phyloP scores from a whole-genome alignment of 2,888 invertebrate genomes.

The Macropis europaea region DNA sequence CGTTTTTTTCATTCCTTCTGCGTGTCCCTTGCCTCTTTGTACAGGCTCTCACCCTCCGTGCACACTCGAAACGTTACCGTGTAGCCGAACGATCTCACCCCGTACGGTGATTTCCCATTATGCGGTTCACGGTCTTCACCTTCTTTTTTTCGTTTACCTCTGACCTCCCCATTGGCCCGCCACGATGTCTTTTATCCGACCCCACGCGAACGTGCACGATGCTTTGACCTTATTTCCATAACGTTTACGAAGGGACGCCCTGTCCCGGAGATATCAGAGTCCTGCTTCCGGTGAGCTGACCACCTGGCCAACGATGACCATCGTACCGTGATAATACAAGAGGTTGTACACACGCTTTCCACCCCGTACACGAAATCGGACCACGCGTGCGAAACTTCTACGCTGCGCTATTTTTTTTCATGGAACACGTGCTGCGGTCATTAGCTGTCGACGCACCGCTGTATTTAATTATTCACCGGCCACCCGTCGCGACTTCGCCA shows the following conservation, averaged over 20 bases:
- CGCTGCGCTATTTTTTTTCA: conserved; percentile 17
- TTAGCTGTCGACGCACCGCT: conserved; percentile 41
- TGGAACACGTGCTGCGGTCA: conserved; percentile 64
- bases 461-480: conserved; percentile 57
- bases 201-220: conserved; percentile 54
- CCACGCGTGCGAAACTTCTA: conserved; percentile 43
- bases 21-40: conserved; percentile 38
- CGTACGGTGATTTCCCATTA: conserved; percentile 56
- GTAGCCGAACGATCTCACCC: conserved; percentile 44
- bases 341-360: conserved; percentile 32
- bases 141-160: conserved; percentile 25
- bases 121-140: conserved; percentile 53
- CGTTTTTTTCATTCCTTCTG: conserved; percentile 44
- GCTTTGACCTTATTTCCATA: conserved; percentile 74
- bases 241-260: conserved; percentile 51
- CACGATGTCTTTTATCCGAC: conserved; percentile 45
- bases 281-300: conserved; percentile 71
- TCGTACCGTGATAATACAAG: conserved; percentile 47
- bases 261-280: conserved; percentile 70
- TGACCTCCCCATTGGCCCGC: conserved; percentile 16
- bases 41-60: conserved; percentile 25
- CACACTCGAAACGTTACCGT: conserved; percentile 47
- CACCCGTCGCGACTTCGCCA: conserved; percentile 23
- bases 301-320: conserved; percentile 70
- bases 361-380: conserved; percentile 25